phyloP scores from a whole-genome alignment of 2,113 vertebrate genomes.

The Vulpes ferrilata region DNA sequence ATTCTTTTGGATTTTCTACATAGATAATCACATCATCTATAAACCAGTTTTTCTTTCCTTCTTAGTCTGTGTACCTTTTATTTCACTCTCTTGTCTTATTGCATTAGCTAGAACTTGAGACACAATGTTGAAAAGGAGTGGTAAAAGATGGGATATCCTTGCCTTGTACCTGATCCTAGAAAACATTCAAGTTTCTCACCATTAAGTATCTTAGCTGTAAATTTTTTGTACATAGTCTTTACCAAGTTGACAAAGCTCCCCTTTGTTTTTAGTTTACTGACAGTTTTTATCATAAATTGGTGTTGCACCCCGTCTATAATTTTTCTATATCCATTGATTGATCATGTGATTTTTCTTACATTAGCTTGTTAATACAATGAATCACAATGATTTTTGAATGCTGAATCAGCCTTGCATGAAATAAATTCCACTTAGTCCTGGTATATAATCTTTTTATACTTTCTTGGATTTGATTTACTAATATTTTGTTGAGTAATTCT shows the following conservation, averaged over 20 bases:
- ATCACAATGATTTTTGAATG: background rate
- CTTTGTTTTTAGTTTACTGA: background rate
- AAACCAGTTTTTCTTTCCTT: background rate
- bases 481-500: background rate
- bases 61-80: background rate
- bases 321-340: background rate
- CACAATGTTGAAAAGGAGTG: background rate
- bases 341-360: background rate
- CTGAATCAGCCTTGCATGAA: background rate
- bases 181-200: background rate
- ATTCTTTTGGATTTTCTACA: background rate
- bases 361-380: background rate
- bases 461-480: background rate
- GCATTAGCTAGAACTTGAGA: background rate
- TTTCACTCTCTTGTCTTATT: background rate
- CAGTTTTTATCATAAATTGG: background rate
- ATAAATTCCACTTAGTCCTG: background rate
- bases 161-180: background rate
- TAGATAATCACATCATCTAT: background rate
- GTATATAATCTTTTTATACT: background rate
- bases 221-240: background rate
- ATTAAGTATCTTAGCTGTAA: background rate
- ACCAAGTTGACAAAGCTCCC: background rate
- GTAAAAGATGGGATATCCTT: background rate
- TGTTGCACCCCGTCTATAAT: background rate